Evolutionary conservation across 2,888 invertebrate genomes (phyloP).

Genomic region (Sarcophaga subvicina): DNA sequence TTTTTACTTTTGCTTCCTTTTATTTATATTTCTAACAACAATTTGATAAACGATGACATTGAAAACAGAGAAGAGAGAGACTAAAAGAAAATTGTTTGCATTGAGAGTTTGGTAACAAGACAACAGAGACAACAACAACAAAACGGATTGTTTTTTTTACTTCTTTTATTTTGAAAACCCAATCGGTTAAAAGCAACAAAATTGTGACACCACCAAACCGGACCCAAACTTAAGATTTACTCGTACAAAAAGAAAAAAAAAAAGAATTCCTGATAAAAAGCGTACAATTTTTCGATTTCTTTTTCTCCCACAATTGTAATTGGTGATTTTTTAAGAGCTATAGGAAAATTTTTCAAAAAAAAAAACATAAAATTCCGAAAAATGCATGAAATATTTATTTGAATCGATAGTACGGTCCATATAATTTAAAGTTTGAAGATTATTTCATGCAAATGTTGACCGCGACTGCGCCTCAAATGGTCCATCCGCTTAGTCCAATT

Average conservation of each 20-base stretch:
- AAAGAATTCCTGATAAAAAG: constrained; percentile 19
- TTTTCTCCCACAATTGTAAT: background rate
- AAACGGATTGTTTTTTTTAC: background rate
- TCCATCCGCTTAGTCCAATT: no score
- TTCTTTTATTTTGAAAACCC: constrained; percentile 36
- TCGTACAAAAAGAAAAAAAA: background rate
- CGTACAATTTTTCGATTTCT: constrained; percentile 8
- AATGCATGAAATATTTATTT: no score
- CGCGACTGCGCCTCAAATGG: no score
- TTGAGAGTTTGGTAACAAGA: background rate
- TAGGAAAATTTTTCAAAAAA: no score
- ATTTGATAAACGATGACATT: constrained; percentile 63
- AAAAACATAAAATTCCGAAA: no score
- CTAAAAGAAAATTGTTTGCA: constrained; percentile 33
- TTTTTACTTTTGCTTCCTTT: background rate
- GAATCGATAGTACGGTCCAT: no score
- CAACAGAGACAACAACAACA: constrained; percentile 20
- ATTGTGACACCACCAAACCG: background rate
- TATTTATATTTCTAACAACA: constrained; percentile 23
- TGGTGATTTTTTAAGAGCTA: no score
- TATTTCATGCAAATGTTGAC: no score
- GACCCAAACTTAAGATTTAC: background rate
- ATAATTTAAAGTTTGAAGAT: no score
- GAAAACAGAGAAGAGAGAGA: constrained; percentile 28
- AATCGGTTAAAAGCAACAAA: constrained; percentile 52